phyloP scores from a whole-genome alignment of 2,888 invertebrate species.

The Xiphydria camelus region DNA sequence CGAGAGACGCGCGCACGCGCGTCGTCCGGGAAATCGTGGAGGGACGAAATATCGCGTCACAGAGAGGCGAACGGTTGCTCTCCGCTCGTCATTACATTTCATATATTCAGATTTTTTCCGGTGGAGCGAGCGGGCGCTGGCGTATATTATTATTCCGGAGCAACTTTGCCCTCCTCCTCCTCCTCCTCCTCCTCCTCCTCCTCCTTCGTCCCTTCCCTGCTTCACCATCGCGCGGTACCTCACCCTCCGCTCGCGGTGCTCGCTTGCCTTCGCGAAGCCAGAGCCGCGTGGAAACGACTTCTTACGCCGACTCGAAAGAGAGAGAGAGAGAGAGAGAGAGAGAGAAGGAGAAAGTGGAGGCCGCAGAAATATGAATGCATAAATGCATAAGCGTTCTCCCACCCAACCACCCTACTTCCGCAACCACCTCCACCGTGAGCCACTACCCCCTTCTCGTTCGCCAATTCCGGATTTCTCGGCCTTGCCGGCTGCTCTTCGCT shows the following conservation, averaged over 20 bases:
- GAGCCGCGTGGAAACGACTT: slow-evolving; percentile 37
- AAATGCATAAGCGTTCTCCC: slow-evolving; percentile 55
- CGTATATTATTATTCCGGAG: slow-evolving; percentile 55
- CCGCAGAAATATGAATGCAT: slow-evolving; percentile 57
- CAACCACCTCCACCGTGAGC: slow-evolving; percentile 11
- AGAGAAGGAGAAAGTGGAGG: slow-evolving; percentile 33
- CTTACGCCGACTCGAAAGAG: slow-evolving; percentile 39
- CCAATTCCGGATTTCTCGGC: not conserved
- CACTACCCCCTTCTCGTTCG: slow-evolving; percentile 1
- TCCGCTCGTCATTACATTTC: slow-evolving; percentile 51
- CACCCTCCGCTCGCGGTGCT: too few species aligned
- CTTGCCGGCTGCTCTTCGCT: slow-evolving; percentile 13
- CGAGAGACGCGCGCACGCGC: slow-evolving; percentile 40
- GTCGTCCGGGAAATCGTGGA: slow-evolving; percentile 58
- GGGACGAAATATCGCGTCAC: too few species aligned
- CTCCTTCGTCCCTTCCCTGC: slow-evolving; percentile 22
- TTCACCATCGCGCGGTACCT: too few species aligned
- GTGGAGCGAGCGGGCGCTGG: slow-evolving; percentile 33
- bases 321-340: too few species aligned
- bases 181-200: slow-evolving; percentile 12
- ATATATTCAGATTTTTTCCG: slow-evolving; percentile 54
- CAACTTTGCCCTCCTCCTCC: slow-evolving; percentile 49
- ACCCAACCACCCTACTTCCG: slow-evolving; percentile 21
- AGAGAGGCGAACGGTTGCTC: slow-evolving; percentile 11
- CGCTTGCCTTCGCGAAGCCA: not conserved